Percentiles rank a stretch among this genome's conserved stretches.
Conservation (phyloP, 2,888 invertebrate species). For the Xestia ashworthii region DNA sequence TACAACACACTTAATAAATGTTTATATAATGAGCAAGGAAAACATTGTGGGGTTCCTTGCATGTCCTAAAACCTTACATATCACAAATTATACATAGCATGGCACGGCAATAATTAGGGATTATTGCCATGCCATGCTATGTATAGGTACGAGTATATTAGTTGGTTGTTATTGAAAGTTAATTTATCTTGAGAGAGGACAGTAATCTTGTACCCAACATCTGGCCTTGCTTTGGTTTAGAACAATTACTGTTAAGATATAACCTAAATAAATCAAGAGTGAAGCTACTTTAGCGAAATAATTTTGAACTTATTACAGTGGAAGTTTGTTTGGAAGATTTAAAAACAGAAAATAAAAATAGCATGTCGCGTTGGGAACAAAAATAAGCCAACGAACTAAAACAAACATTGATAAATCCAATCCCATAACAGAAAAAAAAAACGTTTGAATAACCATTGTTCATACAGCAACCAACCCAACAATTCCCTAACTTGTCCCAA, state of each 20-base stretch:
- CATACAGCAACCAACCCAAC: not conserved
- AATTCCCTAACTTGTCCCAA: slow-evolving; percentile 33
- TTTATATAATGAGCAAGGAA: not conserved
- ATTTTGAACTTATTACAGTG: not conserved
- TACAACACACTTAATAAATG: not conserved
- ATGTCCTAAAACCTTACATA: not conserved
- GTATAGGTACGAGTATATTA: not conserved
- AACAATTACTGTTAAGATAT: not conserved
- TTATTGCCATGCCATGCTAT: not conserved
- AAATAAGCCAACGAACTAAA: not conserved
- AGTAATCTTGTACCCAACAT: not conserved
- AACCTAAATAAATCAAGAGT: not conserved
- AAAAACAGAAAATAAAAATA: not conserved
- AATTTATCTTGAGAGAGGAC: not conserved
- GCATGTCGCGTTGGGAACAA: not conserved
- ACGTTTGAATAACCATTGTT: not conserved
- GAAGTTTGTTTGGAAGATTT: not conserved
- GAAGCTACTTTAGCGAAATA: not conserved
- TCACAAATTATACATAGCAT: no score
- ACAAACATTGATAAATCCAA: not conserved
- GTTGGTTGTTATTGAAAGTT: not conserved
- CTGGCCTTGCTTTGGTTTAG: not conserved
- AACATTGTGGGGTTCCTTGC: not conserved
- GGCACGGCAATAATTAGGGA: no score
- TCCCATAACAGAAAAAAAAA: not conserved